A percentile compares a stretch with the other conserved stretches of the same genome.
phyloP scores from a whole-genome alignment of 2,113 vertebrate species.

The Gorilla gorilla region DNA sequence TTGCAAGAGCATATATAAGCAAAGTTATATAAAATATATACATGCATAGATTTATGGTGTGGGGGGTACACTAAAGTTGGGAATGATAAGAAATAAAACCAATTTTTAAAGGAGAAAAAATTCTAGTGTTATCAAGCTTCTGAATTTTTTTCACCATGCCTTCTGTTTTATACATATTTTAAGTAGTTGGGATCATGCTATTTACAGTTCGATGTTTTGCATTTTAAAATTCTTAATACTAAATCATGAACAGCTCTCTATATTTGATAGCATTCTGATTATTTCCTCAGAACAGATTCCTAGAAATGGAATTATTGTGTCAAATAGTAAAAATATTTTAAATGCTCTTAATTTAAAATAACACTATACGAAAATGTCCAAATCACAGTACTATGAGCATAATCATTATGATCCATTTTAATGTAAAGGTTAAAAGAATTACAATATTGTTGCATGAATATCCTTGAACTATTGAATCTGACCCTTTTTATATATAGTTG shows the following conservation, averaged over 20 bases:
- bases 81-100: not conserved
- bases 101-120: not conserved
- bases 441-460: not conserved
- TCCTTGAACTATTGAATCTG: not conserved
- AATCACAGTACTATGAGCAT: not conserved
- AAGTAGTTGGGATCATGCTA: not conserved
- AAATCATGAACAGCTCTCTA: not conserved
- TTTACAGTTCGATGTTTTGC: not conserved
- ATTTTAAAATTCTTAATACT: constrained; percentile 23
- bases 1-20: not conserved
- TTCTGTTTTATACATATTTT: not conserved
- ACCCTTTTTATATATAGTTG: not conserved
- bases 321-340: not conserved
- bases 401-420: not conserved
- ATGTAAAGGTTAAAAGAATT: not conserved
- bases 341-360: not conserved
- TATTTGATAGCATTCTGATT: not conserved
- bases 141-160: not conserved
- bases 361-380: not conserved
- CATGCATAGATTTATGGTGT: not conserved
- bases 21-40: not conserved
- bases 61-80: not conserved
- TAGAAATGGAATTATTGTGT: not conserved
- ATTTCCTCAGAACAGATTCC: not conserved
- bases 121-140: not conserved